Evolutionary conservation across 2,113 vertebrate genomes (phyloP).

Genomic region (Xiphophorus hellerii): DNA sequence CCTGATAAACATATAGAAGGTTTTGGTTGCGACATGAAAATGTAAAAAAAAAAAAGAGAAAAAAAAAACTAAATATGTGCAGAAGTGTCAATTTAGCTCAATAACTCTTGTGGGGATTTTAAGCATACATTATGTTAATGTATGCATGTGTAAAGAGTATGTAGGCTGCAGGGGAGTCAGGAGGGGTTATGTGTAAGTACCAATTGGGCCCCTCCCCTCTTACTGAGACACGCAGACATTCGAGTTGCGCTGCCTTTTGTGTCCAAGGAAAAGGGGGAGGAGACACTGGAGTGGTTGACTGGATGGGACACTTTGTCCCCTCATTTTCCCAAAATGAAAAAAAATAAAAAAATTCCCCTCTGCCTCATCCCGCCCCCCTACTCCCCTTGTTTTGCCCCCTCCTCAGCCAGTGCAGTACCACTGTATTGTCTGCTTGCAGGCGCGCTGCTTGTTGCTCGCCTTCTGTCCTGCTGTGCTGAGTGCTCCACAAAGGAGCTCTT

Average conservation of each 20-base stretch:
- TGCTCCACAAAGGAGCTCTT: slow-evolving; percentile 77
- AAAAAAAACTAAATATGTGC: background rate
- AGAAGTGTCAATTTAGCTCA: slow-evolving; percentile 28
- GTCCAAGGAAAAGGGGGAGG: slow-evolving; percentile 36
- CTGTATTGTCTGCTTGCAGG: slow-evolving; percentile 80
- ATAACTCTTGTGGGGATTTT: slow-evolving; percentile 25
- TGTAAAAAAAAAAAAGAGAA: background rate
- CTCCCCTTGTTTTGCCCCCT: slow-evolving; percentile 8
- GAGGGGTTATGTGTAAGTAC: slow-evolving; percentile 43
- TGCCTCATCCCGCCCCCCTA: background rate
- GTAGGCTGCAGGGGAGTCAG: background rate
- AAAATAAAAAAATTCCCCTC: slow-evolving; percentile 11
- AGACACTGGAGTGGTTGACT: slow-evolving; percentile 53
- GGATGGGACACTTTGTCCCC: slow-evolving; percentile 66
- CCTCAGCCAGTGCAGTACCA: slow-evolving; percentile 72
- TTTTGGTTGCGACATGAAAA: too few species aligned
- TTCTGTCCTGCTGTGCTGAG: slow-evolving; percentile 79
- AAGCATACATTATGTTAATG: background rate
- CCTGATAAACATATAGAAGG: background rate
- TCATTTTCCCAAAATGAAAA: slow-evolving; percentile 37
- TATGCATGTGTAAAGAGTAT: slow-evolving; percentile 8
- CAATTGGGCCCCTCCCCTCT: slow-evolving; percentile 46
- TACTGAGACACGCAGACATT: slow-evolving; percentile 72
- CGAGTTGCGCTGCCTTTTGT: slow-evolving; percentile 79
- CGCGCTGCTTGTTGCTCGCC: slow-evolving; percentile 81